These are phyloP conservation scores for Pimpla rufipes DNA, from an alignment of 2,888 invertebrate species.

Conservation along the genomic window DNA sequence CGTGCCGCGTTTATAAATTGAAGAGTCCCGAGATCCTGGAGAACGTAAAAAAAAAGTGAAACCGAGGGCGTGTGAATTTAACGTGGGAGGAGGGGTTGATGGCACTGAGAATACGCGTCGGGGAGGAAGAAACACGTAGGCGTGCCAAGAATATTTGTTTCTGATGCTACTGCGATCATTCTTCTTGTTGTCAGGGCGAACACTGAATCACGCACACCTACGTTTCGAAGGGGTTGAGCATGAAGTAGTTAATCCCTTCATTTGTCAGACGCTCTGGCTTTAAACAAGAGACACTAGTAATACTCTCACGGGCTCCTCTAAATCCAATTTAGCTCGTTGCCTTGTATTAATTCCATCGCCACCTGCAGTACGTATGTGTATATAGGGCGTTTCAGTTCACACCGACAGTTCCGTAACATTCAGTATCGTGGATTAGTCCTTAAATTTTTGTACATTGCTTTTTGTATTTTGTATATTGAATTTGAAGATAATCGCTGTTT, in stretches of 20 bases:
- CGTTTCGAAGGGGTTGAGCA: not conserved
- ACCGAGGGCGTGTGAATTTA: not conserved
- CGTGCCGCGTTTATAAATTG: not conserved
- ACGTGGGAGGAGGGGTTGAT: not conserved
- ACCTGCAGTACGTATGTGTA: not conserved
- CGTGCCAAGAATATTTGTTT: constrained; percentile 45
- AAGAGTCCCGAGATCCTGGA: not conserved
- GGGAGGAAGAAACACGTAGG: constrained; percentile 30
- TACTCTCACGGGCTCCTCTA: not conserved
- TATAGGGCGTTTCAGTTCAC: not conserved
- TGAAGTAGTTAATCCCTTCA: not conserved
- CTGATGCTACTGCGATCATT: not conserved
- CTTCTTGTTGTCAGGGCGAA: not conserved
- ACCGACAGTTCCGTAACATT: too few species aligned
- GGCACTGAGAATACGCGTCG: not conserved
- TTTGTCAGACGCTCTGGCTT: not conserved
- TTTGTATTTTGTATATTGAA: too few species aligned
- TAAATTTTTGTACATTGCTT: too few species aligned
- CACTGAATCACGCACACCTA: not conserved
- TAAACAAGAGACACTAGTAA: not conserved
- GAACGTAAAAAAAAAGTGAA: not conserved
- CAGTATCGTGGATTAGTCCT: too few species aligned
- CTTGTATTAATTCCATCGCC: not conserved
- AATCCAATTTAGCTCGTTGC: constrained; percentile 37
- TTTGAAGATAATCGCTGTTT: too few species aligned